Conservation (phyloP, 1,140 invertebrate genomes). For the Ruditapes philippinarum region DNA sequence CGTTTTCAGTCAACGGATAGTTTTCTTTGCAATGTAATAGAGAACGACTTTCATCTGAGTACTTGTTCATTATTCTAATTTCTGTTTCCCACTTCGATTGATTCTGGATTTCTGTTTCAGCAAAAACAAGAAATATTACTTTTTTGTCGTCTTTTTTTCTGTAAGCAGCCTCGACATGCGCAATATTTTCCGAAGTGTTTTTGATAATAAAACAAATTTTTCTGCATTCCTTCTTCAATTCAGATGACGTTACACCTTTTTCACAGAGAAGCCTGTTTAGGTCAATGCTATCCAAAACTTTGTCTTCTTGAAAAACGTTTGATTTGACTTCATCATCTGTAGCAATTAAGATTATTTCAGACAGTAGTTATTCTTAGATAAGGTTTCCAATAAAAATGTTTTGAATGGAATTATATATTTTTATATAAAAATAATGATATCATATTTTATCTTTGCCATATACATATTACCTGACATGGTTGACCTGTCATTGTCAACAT, state of each 20-base stretch:
- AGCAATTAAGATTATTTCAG: no score
- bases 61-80: neutral
- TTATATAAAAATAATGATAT: no score
- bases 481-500: no score
- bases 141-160: neutral
- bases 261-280: neutral
- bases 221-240: neutral
- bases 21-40: neutral
- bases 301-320: neutral
- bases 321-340: no score
- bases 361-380: no score
- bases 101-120: neutral
- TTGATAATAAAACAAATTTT: neutral
- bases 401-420: no score
- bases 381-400: no score
- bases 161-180: neutral
- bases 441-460: no score
- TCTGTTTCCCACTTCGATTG: neutral
- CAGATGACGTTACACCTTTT: neutral
- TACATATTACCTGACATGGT: no score
- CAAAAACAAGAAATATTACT: neutral
- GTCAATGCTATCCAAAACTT: neutral
- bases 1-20: neutral
- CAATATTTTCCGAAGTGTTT: neutral
- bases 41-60: neutral